Evolutionary conservation across 2,888 invertebrate species (phyloP).

Genomic region (Himalopsyche anomala): DNA sequence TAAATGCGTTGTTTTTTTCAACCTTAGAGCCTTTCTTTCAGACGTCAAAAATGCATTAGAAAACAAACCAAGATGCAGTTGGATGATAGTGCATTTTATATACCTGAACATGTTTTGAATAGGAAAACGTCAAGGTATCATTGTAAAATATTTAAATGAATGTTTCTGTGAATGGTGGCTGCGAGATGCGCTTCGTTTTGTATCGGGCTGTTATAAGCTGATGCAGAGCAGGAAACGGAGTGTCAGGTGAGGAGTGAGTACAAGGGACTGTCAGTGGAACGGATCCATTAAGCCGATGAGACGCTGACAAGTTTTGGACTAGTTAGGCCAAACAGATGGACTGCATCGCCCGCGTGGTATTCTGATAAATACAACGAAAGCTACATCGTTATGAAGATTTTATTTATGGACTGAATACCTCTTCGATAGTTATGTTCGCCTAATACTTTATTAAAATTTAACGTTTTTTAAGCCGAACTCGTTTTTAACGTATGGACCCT

Average conservation of each 20-base stretch:
- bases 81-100: conserved; percentile 7
- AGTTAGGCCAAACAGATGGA: conserved; percentile 23
- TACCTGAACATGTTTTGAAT: conserved; percentile 12
- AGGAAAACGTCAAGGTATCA: conserved; percentile 41
- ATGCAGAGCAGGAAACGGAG: conserved; percentile 44
- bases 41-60: conserved; percentile 49
- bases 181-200: background rate
- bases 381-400: background rate
- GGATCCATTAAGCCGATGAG: conserved; percentile 7
- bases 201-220: conserved; percentile 24
- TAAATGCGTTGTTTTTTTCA: background rate
- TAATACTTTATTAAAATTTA: background rate
- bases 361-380: background rate
- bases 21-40: conserved; percentile 7
- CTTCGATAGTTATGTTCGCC: background rate
- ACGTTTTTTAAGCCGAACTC: too few relatives aligned
- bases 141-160: conserved; percentile 38
- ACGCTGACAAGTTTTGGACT: conserved; percentile 26
- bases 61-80: conserved; percentile 45
- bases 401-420: background rate
- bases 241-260: conserved; percentile 20
- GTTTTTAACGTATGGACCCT: too few relatives aligned
- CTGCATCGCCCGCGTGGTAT: background rate
- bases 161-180: conserved; percentile 34
- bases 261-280: background rate